Evolutionary conservation across 2,888 invertebrate species (phyloP).

Genomic region (Ichneumon xanthorius): DNA sequence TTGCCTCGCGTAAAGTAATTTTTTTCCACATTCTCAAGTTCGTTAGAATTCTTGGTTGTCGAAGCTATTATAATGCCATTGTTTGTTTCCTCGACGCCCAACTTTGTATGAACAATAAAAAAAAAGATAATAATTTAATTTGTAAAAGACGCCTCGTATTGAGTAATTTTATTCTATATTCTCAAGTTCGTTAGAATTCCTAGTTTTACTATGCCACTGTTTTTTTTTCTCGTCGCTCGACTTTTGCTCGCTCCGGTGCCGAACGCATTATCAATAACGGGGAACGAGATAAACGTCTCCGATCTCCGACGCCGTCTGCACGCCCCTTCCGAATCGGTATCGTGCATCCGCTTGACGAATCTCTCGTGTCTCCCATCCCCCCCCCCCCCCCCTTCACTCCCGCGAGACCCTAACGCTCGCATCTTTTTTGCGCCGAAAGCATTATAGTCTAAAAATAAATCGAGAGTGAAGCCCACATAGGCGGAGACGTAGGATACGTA

Average conservation of each 20-base stretch:
- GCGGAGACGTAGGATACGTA: background rate
- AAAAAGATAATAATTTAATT: background rate
- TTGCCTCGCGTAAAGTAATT: background rate
- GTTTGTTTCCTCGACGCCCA: no score
- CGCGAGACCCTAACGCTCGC: background rate
- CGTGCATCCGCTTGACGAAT: conserved; percentile 64
- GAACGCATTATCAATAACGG: conserved; percentile 49
- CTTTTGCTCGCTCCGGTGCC: background rate
- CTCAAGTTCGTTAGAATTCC: conserved; percentile 1
- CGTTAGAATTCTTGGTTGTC: no score
- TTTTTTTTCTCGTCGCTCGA: conserved; percentile 21
- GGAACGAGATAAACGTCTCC: conserved; percentile 61
- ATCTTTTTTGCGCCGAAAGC: conserved; percentile 36
- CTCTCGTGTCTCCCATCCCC: conserved; percentile 27
- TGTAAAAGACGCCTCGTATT: background rate
- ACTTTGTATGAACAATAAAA: background rate
- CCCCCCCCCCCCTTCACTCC: background rate
- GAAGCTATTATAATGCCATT: no score
- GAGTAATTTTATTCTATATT: background rate
- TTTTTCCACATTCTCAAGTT: no score
- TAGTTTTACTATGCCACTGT: background rate
- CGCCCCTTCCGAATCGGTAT: conserved; percentile 66
- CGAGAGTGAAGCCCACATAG: background rate
- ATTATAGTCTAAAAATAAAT: conserved; percentile 52
- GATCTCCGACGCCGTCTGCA: conserved; percentile 34